phyloP scores from a whole-genome alignment of 2,113 vertebrate species.

The Heterotilapia buettikoferi region DNA sequence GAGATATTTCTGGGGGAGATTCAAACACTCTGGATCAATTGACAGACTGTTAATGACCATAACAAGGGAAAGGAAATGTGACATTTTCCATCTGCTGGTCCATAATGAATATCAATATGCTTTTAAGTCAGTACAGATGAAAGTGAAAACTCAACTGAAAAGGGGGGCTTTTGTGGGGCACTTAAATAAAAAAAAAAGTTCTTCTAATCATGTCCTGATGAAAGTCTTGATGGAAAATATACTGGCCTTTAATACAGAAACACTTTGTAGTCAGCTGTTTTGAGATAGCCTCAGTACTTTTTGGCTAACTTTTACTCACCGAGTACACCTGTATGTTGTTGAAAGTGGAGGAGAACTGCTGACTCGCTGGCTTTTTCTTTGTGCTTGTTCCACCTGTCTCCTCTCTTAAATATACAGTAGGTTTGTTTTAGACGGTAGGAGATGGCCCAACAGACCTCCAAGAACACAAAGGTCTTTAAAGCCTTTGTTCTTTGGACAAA shows the following conservation, averaged over 20 bases:
- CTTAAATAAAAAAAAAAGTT: constrained; percentile 30
- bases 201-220: constrained; percentile 39
- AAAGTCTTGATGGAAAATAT: constrained; percentile 32
- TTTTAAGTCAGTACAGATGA: constrained; percentile 45
- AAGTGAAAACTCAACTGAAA: constrained; percentile 21
- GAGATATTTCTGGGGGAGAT: constrained; percentile 14
- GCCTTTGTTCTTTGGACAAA: background rate
- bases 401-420: background rate
- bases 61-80: constrained; percentile 27
- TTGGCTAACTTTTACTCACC: constrained; percentile 1
- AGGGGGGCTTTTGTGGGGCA: constrained; percentile 7
- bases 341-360: constrained; percentile 30
- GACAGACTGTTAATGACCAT: constrained; percentile 41
- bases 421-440: constrained; percentile 1
- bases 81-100: constrained; percentile 47
- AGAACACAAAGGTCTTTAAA: constrained; percentile 3
- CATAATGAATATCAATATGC: constrained; percentile 49
- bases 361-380: background rate
- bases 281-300: constrained; percentile 20
- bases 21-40: constrained; percentile 46
- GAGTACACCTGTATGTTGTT: constrained; percentile 1
- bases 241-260: constrained; percentile 29
- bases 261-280: constrained; percentile 29
- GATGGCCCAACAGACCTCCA: background rate
- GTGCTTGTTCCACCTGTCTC: background rate